Evolutionary conservation across 2,797 vertebrate species (phyloP).

Genomic region (Coracias cyanogaster): DNA sequence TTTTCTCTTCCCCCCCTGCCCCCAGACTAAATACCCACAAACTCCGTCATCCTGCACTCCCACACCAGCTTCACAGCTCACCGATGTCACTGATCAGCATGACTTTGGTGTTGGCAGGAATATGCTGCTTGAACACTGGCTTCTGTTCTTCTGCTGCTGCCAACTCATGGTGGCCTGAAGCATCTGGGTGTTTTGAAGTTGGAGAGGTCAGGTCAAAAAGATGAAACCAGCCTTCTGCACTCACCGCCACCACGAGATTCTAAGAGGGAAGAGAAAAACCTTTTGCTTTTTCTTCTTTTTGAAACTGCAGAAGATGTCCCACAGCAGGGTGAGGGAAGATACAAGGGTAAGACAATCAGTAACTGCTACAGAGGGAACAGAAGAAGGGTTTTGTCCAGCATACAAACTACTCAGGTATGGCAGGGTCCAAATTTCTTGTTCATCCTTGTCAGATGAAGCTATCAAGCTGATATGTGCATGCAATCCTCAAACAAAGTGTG

Average conservation of each 20-base stretch:
- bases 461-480: not conserved
- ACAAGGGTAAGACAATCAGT: not conserved
- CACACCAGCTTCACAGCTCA: constrained; percentile 61
- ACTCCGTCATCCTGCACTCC: not conserved
- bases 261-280: constrained; percentile 46
- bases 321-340: not conserved
- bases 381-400: not conserved
- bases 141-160: constrained; percentile 87
- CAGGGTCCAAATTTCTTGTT: not conserved
- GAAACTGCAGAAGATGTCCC: not conserved
- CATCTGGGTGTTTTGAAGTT: constrained; percentile 81
- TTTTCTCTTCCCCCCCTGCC: too few relatives aligned
- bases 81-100: constrained; percentile 97
- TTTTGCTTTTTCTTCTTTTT: not conserved
- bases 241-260: constrained; percentile 94
- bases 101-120: constrained; percentile 97
- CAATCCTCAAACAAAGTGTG: not conserved
- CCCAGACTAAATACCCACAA: not conserved
- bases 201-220: constrained; percentile 90
- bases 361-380: not conserved
- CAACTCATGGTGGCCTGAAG: constrained; percentile 86
- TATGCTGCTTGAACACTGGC: constrained; percentile 93
- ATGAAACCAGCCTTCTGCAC: constrained; percentile 97
- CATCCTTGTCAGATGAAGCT: not conserved
- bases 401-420: not conserved